Percentiles rank a stretch among this genome's conserved stretches.
These are phyloP conservation scores for Sympetrum striolatum DNA, from an alignment of 2,888 invertebrate genomes.

Conservation along the genomic window DNA sequence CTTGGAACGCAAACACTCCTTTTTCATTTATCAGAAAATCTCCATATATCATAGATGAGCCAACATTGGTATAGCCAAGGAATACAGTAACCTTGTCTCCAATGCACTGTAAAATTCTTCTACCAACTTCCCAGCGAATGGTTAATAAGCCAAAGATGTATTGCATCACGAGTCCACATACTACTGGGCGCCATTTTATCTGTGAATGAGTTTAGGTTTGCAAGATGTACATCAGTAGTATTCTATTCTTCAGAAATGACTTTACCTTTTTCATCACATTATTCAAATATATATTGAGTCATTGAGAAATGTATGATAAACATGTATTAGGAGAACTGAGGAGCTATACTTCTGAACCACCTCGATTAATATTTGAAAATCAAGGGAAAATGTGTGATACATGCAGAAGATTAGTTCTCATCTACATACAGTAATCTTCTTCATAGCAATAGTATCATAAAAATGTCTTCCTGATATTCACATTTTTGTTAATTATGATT, in stretches of 20 bases:
- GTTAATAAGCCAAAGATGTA: conserved; percentile 84
- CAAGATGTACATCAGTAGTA: neutral
- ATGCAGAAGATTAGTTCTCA: too few species aligned
- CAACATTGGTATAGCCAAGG: conserved; percentile 77
- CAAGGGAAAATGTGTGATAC: too few species aligned
- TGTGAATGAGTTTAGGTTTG: conserved; percentile 55
- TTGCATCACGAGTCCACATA: conserved; percentile 82
- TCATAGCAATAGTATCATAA: too few species aligned
- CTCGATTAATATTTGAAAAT: too few species aligned
- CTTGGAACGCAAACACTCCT: conserved; percentile 84
- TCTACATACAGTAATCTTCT: too few species aligned
- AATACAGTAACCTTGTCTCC: conserved; percentile 77
- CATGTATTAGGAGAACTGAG: too few species aligned
- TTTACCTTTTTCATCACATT: too few species aligned
- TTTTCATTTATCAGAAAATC: conserved; percentile 66
- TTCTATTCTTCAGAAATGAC: too few species aligned
- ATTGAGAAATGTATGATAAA: too few species aligned
- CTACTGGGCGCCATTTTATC: conserved; percentile 80
- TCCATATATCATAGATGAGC: conserved; percentile 87
- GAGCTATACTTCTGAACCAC: too few species aligned
- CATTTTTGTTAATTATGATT: neutral
- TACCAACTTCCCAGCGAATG: conserved; percentile 83
- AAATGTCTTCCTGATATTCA: too few species aligned
- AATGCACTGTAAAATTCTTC: conserved; percentile 72
- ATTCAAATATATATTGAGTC: too few species aligned